phyloP scores from a whole-genome alignment of 2,797 vertebrate genomes.

The Hippocampus kuda region DNA sequence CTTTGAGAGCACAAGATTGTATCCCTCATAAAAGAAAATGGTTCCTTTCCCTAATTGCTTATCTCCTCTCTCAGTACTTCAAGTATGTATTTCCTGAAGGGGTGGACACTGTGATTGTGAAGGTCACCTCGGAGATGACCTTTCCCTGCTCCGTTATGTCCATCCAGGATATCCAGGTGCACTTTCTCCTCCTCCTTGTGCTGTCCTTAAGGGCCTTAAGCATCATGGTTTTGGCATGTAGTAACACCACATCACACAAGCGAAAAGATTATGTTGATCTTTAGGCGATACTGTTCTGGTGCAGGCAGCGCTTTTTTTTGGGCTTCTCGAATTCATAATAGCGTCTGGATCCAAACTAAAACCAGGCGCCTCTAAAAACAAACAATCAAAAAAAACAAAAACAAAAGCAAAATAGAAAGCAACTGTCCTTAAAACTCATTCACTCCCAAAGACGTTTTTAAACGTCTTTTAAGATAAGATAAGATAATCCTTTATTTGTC shows the following conservation, averaged over 20 bases:
- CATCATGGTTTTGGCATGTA: background rate
- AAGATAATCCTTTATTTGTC: no score
- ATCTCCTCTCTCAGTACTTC: conserved; percentile 74
- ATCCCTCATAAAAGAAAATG: background rate
- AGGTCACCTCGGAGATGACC: conserved; percentile 80
- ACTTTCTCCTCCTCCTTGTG: background rate
- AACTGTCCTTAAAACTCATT: no score
- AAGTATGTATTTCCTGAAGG: conserved; percentile 86
- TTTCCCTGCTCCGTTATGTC: conserved; percentile 97
- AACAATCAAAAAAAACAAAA: no score
- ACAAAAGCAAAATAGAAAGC: no score
- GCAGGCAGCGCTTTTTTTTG: no score
- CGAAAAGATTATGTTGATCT: background rate
- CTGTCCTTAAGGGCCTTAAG: background rate
- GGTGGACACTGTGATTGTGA: conserved; percentile 87
- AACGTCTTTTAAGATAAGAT: no score
- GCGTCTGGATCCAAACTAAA: no score
- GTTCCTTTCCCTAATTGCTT: background rate
- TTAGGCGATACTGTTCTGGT: background rate
- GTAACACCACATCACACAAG: background rate
- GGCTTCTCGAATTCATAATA: no score
- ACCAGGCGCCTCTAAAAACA: no score
- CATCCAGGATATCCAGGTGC: conserved; percentile 91
- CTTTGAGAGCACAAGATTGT: background rate
- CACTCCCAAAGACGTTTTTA: no score